These are phyloP conservation scores for Dioctria linearis DNA, from an alignment of 2,888 invertebrate genomes.

Conservation along the genomic window DNA sequence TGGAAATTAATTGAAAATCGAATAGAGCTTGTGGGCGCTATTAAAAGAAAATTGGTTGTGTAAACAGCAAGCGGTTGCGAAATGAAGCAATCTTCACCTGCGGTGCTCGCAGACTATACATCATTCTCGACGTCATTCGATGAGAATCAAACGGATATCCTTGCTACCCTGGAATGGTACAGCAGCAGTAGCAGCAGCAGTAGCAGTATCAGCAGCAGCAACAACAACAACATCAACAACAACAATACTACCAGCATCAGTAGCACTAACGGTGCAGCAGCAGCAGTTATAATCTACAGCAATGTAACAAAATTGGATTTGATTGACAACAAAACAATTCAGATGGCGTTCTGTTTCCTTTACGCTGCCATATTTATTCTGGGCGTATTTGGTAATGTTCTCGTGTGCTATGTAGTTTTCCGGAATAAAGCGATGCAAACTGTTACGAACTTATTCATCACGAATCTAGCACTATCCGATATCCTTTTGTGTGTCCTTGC, in stretches of 20 bases:
- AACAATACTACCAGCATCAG: no score
- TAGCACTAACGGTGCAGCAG: constrained; percentile 6
- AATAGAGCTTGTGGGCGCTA: constrained; percentile 26
- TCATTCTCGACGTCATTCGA: not conserved
- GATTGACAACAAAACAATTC: constrained; percentile 59
- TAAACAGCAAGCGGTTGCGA: constrained; percentile 32
- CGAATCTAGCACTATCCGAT: constrained; percentile 95
- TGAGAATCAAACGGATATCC: constrained; percentile 8
- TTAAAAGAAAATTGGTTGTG: constrained; percentile 26
- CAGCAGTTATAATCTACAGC: constrained; percentile 19
- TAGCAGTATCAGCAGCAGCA: constrained; percentile 17
- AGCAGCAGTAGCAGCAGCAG: constrained; percentile 1
- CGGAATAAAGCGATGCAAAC: constrained; percentile 97
- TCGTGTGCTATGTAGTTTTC: constrained; percentile 96
- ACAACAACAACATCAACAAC: no score
- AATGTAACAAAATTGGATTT: constrained; percentile 52
- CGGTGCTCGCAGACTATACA: constrained; percentile 9
- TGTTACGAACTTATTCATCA: constrained; percentile 97
- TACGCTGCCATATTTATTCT: constrained; percentile 90
- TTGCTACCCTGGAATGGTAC: not conserved
- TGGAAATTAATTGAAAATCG: constrained; percentile 39
- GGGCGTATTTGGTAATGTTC: constrained; percentile 89
- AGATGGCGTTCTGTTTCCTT: constrained; percentile 66
- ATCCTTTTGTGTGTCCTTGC: constrained; percentile 93
- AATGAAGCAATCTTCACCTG: constrained; percentile 31